Base-by-base conservation (phyloP, 1,140 invertebrate species). In the Cyclargus thomasi region DNA sequence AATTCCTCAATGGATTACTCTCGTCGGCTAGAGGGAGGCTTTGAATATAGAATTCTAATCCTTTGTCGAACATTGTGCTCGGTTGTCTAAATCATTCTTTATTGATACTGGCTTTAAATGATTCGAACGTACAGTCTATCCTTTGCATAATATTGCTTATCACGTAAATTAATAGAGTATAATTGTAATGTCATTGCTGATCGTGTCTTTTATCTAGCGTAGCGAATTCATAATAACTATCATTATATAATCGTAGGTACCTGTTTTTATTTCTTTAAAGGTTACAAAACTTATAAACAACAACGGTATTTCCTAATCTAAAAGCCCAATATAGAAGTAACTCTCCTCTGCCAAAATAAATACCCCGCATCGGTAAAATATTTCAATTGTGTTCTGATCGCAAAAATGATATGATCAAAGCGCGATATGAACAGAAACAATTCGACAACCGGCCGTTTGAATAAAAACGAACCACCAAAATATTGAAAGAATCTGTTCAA, bases 401-500 rank as follows among this genome's bases (percentile, higher is more conserved):
- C 22, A 57, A 65, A 55, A 55, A 65, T 29, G 7, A 65, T 55
- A 65, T 65, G 64, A 65, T 65, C 64, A 65, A 65, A 65, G 53
- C 64, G 55, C 73, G 78, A 81, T 83, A 83, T 80, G 77, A 83
- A 83, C 76, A 80, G 80, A 86, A 88, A 87, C 83, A 90, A 88
- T 88, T 84, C 83, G 77, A 85, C 81, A 80, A 80, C 77, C 81
- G 83, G 74, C 77, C 81, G 78, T 84, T 86, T 85, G 83, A 88
- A 87, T 86, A 85, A 88, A 86, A 89, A 85, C 83, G 79, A 86
- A 87, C 81, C 80, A 80, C 78, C 81, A 79, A 88, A 90, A 88
- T 88, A 90, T 90, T 90, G 87, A 88, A 88, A 84, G 87, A 90
- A 90, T 90, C 81, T 85, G 82, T 86, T 86, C 86, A 90, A 88